These are phyloP conservation scores for Hystrix brachyura DNA, from an alignment of 2,113 vertebrate species.

Conservation along the genomic window DNA sequence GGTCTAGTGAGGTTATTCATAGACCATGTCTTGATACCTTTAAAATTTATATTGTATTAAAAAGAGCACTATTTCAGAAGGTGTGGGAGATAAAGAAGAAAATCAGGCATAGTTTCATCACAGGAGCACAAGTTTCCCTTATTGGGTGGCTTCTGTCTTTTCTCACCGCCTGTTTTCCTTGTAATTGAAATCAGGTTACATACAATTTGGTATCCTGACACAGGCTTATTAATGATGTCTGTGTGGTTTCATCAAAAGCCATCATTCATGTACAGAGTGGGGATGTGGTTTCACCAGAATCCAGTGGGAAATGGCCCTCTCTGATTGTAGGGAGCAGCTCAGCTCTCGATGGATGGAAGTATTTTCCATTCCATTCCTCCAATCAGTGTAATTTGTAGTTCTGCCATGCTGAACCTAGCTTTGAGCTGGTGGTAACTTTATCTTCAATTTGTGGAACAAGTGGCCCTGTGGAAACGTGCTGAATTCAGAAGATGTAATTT, in stretches of 20 bases:
- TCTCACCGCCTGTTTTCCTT: not conserved
- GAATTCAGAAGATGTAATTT: not conserved
- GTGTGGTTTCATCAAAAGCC: conserved; percentile 9
- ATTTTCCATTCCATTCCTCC: conserved; percentile 40
- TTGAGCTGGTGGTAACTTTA: conserved; percentile 43
- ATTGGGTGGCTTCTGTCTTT: not conserved
- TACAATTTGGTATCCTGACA: not conserved
- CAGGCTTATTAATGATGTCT: not conserved
- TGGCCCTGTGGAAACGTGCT: not conserved
- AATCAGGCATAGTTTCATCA: not conserved
- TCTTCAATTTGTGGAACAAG: conserved; percentile 17
- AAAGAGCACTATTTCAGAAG: not conserved
- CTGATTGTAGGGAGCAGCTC: not conserved
- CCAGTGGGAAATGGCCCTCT: not conserved
- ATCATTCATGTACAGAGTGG: not conserved
- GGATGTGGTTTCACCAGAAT: conserved; percentile 53
- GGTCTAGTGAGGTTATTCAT: not conserved
- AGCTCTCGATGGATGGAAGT: not conserved
- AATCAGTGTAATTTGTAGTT: conserved; percentile 63
- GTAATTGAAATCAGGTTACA: not conserved
- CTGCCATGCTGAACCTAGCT: not conserved
- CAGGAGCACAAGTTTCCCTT: not conserved
- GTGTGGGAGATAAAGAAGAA: not conserved
- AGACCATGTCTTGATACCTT: not conserved
- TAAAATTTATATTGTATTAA: not conserved